These are phyloP conservation scores for Acrossocheilus fasciatus DNA, from an alignment of 2,797 vertebrate species.

Conservation along the genomic window DNA sequence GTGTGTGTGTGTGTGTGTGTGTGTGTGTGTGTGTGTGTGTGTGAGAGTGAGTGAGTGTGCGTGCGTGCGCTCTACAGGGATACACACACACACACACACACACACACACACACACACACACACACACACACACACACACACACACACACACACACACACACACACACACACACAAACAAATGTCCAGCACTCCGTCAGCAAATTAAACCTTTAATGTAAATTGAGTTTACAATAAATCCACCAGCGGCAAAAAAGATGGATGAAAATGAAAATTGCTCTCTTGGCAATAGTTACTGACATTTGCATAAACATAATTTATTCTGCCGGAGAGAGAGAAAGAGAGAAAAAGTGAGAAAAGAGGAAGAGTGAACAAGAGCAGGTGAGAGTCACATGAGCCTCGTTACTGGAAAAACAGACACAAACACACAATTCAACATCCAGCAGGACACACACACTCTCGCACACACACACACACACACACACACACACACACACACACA, in stretches of 20 bases:
- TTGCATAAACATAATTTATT: conserved; percentile 75
- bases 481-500: neutral
- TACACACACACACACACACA: neutral
- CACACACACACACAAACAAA: conserved; percentile 17
- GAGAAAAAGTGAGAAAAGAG: conserved; percentile 25
- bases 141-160: conserved; percentile 29
- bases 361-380: neutral
- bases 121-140: conserved; percentile 25
- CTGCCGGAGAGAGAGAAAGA: conserved; percentile 62
- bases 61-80: too few relatives aligned
- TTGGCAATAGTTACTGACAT: conserved; percentile 73
- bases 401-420: conserved; percentile 46
- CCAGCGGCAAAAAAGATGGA: conserved; percentile 50
- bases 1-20: too few relatives aligned
- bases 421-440: conserved; percentile 42
- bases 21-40: too few relatives aligned
- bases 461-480: neutral
- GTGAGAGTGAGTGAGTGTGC: too few relatives aligned
- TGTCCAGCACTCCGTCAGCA: conserved; percentile 73
- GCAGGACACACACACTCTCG: neutral
- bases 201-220: conserved; percentile 77
- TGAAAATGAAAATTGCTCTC: conserved; percentile 79
- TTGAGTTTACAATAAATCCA: conserved; percentile 77
- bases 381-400: conserved; percentile 55
- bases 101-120: conserved; percentile 31